phyloP scores from a whole-genome alignment of 2,113 vertebrate species.

The Lycocorax pyrrhopterus region DNA sequence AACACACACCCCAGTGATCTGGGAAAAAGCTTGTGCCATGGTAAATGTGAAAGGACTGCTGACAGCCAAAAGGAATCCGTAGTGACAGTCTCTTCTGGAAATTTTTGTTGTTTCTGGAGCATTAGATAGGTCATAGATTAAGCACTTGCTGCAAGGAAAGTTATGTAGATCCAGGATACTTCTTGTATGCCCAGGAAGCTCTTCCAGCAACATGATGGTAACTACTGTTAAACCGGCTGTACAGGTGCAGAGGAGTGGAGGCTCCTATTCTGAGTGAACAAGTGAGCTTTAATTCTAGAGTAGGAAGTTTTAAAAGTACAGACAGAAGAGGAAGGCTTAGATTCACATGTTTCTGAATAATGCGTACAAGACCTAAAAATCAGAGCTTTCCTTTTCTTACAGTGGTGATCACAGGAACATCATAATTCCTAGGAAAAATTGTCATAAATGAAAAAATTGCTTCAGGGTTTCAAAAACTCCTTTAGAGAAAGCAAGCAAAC shows the following conservation, averaged over 20 bases:
- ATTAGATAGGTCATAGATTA: constrained; percentile 1
- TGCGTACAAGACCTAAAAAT: neutral
- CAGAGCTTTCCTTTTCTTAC: neutral
- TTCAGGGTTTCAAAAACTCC: neutral
- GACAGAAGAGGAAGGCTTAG: neutral
- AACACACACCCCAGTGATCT: neutral
- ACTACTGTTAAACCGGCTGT: neutral
- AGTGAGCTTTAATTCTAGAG: neutral
- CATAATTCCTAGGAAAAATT: neutral
- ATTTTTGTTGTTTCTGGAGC: neutral
- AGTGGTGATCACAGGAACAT: neutral
- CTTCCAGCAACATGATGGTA: neutral
- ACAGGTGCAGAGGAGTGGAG: neutral
- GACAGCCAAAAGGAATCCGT: neutral
- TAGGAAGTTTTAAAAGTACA: neutral
- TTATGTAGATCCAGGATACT: neutral
- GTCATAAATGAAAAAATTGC: neutral
- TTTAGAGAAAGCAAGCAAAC: neutral
- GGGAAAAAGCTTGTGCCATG: neutral
- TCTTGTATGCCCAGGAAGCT: neutral
- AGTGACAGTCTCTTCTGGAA: neutral
- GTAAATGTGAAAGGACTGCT: neutral
- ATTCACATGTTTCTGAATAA: neutral
- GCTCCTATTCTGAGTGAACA: neutral
- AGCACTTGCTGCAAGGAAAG: neutral